Percentiles rank a stretch among this genome's conserved stretches.
Evolutionary conservation across 2,113 vertebrate species (phyloP).

Genomic region (Cranoglanis bouderius): DNA sequence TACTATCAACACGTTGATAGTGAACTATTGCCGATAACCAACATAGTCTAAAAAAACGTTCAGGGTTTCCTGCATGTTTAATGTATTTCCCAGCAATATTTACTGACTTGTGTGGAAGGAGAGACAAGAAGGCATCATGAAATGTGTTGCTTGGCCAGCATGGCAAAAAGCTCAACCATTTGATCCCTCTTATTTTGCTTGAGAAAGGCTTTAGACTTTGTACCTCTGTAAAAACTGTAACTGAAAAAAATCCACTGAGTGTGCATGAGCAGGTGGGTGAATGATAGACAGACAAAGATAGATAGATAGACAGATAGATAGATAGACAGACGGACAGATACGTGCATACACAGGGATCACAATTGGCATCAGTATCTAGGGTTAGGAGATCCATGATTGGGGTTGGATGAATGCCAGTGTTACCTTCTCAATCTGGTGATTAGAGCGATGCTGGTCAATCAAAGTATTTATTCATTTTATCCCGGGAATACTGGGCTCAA

Average conservation of each 20-base stretch:
- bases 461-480: neutral
- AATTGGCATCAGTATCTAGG: neutral
- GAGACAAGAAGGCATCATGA: neutral
- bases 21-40: neutral
- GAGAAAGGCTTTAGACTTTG: neutral
- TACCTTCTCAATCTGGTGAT: neutral
- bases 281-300: neutral
- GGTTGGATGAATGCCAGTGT: neutral
- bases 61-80: neutral
- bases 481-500: neutral
- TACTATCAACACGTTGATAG: neutral
- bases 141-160: neutral
- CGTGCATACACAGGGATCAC: neutral
- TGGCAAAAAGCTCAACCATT: neutral
- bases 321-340: neutral
- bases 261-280: neutral
- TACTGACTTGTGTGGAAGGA: neutral
- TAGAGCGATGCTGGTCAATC: neutral
- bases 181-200: neutral
- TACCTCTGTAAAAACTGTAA: neutral
- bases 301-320: slow-evolving; percentile 1
- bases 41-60: neutral
- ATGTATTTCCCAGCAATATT: neutral
- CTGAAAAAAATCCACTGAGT: neutral
- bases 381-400: neutral